phyloP scores from a whole-genome alignment of 1,140 invertebrate genomes.

The Oppia nitens region DNA sequence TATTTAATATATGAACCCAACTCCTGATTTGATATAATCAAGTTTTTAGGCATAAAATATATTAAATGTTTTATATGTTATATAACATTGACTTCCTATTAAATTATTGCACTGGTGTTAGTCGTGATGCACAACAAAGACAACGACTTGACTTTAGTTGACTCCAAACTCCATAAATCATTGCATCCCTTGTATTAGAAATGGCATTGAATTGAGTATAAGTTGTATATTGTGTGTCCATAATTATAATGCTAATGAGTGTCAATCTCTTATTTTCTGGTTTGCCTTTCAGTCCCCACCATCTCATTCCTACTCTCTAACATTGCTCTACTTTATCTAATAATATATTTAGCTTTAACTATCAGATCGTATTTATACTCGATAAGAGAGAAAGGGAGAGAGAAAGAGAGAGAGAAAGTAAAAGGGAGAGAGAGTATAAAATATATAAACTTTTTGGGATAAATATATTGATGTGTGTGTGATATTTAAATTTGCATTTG shows the following conservation, averaged over 20 bases:
- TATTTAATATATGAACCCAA: too few species aligned
- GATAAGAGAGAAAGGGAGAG: not conserved
- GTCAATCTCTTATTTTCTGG: not conserved
- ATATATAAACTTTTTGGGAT: not conserved
- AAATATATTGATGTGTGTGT: not conserved
- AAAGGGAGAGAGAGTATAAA: not conserved
- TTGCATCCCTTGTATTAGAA: not conserved
- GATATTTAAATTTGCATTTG: not conserved
- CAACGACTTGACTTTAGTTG: too few species aligned
- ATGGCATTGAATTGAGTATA: not conserved
- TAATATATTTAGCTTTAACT: not conserved
- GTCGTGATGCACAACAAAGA: too few species aligned
- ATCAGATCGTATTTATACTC: not conserved
- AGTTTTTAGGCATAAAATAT: not conserved
- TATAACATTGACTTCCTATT: not conserved
- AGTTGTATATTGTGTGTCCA: not conserved
- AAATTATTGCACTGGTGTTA: too few species aligned
- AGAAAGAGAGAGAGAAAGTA: not conserved
- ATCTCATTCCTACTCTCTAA: not conserved
- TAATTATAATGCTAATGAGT: not conserved
- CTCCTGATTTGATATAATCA: too few species aligned
- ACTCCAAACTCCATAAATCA: not conserved
- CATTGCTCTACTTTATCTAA: not conserved
- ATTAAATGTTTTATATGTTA: not conserved
- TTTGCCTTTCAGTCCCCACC: not conserved